Evolutionary conservation across 2,797 vertebrate genomes (phyloP).

Genomic region (Ataeniobius toweri): DNA sequence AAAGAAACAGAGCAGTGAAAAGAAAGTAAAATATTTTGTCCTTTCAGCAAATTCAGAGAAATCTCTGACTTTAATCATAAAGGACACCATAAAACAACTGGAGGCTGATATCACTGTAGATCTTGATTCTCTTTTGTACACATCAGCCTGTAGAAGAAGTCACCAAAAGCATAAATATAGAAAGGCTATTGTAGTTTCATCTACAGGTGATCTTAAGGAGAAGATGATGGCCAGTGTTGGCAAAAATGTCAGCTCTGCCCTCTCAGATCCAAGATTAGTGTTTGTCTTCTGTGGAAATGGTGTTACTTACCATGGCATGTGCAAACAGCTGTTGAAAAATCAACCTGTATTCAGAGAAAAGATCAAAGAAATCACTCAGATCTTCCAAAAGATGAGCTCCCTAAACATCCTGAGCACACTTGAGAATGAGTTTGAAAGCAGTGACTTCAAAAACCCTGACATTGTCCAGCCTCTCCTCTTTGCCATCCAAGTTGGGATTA

Average conservation of each 20-base stretch:
- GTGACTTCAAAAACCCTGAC: conserved; percentile 76
- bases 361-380: conserved; percentile 73
- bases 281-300: conserved; percentile 90
- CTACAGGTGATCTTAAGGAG: conserved; percentile 76
- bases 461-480: conserved; percentile 87
- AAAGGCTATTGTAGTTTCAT: conserved; percentile 79
- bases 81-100: conserved; percentile 76
- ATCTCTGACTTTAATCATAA: conserved; percentile 78
- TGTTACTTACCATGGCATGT: conserved; percentile 80
- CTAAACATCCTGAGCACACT: conserved; percentile 74
- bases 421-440: conserved; percentile 62
- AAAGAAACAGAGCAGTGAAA: conserved; percentile 41
- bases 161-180: conserved; percentile 83
- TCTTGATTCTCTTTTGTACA: conserved; percentile 82
- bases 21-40: conserved; percentile 76
- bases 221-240: conserved; percentile 57
- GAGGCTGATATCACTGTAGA: conserved; percentile 53
- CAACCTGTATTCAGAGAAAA: conserved; percentile 85
- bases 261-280: conserved; percentile 74
- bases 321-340: conserved; percentile 76
- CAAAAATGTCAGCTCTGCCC: conserved; percentile 42
- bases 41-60: conserved; percentile 83
- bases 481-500: conserved; percentile 84
- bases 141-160: conserved; percentile 88
- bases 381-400: conserved; percentile 65